Conservation (phyloP, 2,888 invertebrate genomes). For the Epinotia nisella region DNA sequence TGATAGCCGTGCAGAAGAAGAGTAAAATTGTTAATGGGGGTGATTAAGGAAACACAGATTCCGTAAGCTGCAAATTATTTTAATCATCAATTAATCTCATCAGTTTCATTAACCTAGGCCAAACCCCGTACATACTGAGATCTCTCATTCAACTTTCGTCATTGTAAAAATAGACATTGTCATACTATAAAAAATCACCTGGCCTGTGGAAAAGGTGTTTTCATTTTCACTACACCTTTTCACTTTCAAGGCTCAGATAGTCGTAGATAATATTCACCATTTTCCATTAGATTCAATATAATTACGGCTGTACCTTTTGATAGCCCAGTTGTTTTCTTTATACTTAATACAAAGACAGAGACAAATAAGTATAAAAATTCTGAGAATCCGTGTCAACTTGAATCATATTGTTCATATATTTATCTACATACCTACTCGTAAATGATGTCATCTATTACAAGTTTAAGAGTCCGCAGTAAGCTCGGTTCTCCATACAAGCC, state of each 20-base stretch:
- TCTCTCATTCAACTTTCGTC: neutral
- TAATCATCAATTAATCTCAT: conserved; percentile 32
- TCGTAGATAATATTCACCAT: neutral
- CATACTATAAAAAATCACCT: no score
- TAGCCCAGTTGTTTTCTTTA: neutral
- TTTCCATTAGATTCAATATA: no score
- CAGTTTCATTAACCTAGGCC: conserved; percentile 13
- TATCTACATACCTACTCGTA: neutral
- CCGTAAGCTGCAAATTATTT: neutral
- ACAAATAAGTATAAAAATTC: no score
- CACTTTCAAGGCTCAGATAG: neutral
- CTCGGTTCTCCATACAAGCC: no score
- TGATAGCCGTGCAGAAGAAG: no score
- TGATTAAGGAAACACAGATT: neutral
- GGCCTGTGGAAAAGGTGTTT: no score
- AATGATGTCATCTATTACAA: neutral
- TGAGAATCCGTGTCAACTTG: no score
- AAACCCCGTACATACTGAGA: neutral
- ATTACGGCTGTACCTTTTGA: neutral
- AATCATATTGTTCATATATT: no score
- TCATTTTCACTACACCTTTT: neutral
- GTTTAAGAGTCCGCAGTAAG: no score
- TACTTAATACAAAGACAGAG: no score
- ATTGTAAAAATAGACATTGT: neutral
- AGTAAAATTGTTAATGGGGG: neutral